Evolutionary conservation across 2,888 invertebrate genomes (phyloP).

Genomic region (Odontomyia ornata): DNA sequence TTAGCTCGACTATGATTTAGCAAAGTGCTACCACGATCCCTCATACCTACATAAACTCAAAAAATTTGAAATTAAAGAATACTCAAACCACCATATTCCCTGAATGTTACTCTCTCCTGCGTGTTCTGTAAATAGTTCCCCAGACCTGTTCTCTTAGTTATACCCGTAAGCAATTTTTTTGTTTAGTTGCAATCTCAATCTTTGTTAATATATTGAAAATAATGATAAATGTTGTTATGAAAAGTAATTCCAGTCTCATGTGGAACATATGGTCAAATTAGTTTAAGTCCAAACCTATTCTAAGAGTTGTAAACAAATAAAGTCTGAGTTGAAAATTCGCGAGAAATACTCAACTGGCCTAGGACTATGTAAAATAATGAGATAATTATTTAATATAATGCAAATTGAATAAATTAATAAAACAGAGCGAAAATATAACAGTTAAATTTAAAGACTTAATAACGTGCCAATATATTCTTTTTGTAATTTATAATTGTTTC

Average conservation of each 20-base stretch:
- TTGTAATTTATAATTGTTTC: conserved; percentile 1
- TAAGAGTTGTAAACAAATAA: not conserved
- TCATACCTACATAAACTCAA: conserved; percentile 6
- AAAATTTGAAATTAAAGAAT: conserved; percentile 11
- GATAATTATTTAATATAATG: not conserved
- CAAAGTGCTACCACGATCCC: not conserved
- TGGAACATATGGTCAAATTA: not conserved
- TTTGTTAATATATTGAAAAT: conserved; percentile 32
- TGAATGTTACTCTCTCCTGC: not conserved
- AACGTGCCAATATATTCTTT: conserved; percentile 22
- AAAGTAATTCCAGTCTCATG: not conserved
- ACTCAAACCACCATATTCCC: not conserved
- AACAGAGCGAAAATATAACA: not conserved
- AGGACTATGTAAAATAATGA: not conserved
- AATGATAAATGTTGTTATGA: conserved; percentile 19
- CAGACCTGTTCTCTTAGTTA: not conserved
- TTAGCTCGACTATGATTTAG: not conserved
- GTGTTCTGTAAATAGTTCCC: conserved; percentile 16
- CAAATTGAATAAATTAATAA: not conserved
- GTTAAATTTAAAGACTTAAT: not conserved
- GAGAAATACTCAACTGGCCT: conserved; percentile 29
- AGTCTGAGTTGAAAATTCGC: conserved; percentile 17
- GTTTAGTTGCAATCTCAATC: not conserved
- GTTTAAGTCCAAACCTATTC: conserved; percentile 1
- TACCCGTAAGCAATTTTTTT: not conserved